Conservation (phyloP, 2,797 vertebrate genomes). For the Falco concolor region DNA sequence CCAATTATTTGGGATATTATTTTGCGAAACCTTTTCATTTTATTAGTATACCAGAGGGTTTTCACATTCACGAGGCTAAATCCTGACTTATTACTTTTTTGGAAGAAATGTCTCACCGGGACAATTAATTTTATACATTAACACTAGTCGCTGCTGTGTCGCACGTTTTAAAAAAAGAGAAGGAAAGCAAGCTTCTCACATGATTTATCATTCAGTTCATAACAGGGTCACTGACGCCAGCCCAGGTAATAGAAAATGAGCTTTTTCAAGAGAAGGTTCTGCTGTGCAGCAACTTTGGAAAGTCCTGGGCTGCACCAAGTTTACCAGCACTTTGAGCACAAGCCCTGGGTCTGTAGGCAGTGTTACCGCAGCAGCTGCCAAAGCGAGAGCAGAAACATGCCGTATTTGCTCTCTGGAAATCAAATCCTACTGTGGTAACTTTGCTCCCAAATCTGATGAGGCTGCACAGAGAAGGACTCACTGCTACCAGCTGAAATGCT, state of each 20-base stretch:
- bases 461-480: slow-evolving; percentile 4
- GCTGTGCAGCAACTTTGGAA: slow-evolving; percentile 29
- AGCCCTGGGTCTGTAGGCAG: neutral
- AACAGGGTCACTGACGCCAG: slow-evolving; percentile 35
- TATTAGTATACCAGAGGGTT: slow-evolving; percentile 76
- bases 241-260: slow-evolving; percentile 28
- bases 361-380: neutral
- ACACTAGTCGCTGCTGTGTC: slow-evolving; percentile 54
- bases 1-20: slow-evolving; percentile 78
- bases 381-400: neutral
- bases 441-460: slow-evolving; percentile 17
- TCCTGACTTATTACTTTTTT: slow-evolving; percentile 75
- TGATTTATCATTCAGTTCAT: slow-evolving; percentile 65
- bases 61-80: slow-evolving; percentile 68
- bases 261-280: neutral
- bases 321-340: neutral
- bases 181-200: neutral
- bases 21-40: slow-evolving; percentile 71
- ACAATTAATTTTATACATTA: slow-evolving; percentile 76
- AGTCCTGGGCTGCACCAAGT: neutral
- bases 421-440: slow-evolving; percentile 32
- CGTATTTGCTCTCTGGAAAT: slow-evolving; percentile 28
- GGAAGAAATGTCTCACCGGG: slow-evolving; percentile 70
- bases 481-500: slow-evolving; percentile 51
- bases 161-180: neutral